These are phyloP conservation scores for Tachina grossa DNA, from an alignment of 2,888 invertebrate species.

Conservation along the genomic window DNA sequence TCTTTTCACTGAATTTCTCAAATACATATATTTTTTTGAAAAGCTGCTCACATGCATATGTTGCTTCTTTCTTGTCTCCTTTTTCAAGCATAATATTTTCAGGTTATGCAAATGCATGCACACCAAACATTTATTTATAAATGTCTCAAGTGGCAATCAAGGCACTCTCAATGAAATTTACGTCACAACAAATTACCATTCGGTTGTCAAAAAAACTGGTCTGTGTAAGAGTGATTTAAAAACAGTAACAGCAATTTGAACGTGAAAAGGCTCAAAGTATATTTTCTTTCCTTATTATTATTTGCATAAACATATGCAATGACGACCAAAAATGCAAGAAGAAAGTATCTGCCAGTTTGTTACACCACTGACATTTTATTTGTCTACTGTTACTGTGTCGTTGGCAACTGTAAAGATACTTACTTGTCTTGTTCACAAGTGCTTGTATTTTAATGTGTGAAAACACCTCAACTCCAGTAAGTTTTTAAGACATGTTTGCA, in stretches of 20 bases:
- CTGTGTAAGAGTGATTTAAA: constrained; percentile 12
- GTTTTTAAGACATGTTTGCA: neutral
- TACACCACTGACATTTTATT: neutral
- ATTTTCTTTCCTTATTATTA: neutral
- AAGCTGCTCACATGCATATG: too few species aligned
- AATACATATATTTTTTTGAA: too few species aligned
- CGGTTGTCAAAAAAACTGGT: constrained; percentile 78
- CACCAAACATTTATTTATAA: constrained; percentile 65
- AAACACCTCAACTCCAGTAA: neutral
- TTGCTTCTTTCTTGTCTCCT: neutral
- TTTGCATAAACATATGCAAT: constrained; percentile 1
- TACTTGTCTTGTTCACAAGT: neutral
- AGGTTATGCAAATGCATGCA: constrained; percentile 16
- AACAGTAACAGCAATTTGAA: neutral
- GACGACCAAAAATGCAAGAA: neutral
- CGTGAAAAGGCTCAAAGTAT: neutral
- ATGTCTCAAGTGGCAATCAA: constrained; percentile 82
- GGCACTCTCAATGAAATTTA: constrained; percentile 80
- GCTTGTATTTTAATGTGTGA: neutral
- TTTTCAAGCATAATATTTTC: constrained; percentile 22
- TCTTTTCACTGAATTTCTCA: neutral
- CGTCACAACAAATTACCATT: constrained; percentile 81
- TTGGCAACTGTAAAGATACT: neutral
- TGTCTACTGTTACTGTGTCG: neutral
- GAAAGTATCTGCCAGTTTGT: neutral